phyloP scores from a whole-genome alignment of 2,113 vertebrate genomes.

The Manacus vitellinus region DNA sequence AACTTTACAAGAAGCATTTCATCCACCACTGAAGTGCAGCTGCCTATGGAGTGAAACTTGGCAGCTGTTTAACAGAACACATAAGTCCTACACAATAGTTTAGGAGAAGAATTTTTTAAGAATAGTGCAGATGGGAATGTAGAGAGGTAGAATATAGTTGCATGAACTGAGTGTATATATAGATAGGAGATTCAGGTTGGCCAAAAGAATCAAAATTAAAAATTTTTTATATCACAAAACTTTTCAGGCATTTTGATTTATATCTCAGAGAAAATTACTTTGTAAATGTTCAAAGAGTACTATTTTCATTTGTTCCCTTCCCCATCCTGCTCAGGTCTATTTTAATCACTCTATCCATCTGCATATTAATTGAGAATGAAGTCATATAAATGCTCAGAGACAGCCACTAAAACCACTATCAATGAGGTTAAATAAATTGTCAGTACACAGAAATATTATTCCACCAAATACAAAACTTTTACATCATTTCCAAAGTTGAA shows the following conservation, averaged over 20 bases:
- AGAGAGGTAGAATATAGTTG: slow-evolving; percentile 42
- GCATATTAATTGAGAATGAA: background rate
- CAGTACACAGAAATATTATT: background rate
- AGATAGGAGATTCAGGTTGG: slow-evolving; percentile 29
- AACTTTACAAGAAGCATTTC: slow-evolving; percentile 57
- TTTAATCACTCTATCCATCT: slow-evolving; percentile 1
- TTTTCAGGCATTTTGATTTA: background rate
- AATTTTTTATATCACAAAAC: background rate
- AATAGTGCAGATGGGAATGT: slow-evolving; percentile 58
- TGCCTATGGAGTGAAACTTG: slow-evolving; percentile 40
- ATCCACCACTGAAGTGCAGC: slow-evolving; percentile 48
- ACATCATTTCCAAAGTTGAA: background rate
- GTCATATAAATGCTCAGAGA: background rate
- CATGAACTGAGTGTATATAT: background rate
- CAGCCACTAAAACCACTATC: background rate
- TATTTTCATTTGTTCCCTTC: background rate
- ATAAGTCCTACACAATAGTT: slow-evolving; percentile 65
- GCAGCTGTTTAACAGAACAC: slow-evolving; percentile 56
- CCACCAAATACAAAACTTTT: background rate
- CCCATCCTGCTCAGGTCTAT: background rate
- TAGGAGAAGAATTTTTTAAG: slow-evolving; percentile 53
- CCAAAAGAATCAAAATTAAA: background rate
- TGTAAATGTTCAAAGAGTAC: background rate
- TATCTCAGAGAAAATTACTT: background rate
- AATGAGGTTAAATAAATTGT: background rate